A percentile compares a stretch with the other conserved stretches of the same genome.
These are phyloP conservation scores for Acanthosepion esculentum DNA, from an alignment of 2,888 invertebrate genomes.

Conservation along the genomic window DNA sequence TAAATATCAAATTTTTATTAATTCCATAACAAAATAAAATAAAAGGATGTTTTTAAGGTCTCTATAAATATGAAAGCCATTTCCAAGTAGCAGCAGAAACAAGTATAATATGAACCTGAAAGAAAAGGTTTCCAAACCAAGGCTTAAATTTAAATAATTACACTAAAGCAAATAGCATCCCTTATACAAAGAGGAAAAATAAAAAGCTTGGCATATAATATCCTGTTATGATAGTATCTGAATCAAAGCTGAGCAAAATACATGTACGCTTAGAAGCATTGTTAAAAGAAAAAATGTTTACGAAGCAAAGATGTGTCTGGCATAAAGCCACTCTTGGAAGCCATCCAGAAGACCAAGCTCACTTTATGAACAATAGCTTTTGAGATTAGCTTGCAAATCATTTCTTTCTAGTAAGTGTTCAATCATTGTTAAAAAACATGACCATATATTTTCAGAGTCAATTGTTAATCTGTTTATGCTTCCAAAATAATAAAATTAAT, in stretches of 20 bases:
- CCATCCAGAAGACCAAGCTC: background rate
- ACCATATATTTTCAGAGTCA: background rate
- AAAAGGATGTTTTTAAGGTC: background rate
- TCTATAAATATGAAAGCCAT: background rate
- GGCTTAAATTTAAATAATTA: background rate
- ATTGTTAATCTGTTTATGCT: background rate
- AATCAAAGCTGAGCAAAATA: background rate
- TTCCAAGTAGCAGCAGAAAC: background rate
- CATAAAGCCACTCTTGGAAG: background rate
- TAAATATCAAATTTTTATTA: too few species aligned
- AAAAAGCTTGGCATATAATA: background rate
- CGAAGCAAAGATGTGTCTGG: background rate
- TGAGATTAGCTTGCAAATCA: background rate
- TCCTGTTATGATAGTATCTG: background rate
- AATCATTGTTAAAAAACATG: background rate
- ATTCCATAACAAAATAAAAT: too few species aligned
- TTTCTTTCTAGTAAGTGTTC: background rate
- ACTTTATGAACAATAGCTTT: background rate
- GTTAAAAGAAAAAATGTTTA: background rate
- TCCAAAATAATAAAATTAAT: background rate
- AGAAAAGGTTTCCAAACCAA: background rate
- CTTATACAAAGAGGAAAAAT: background rate
- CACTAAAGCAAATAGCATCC: conserved; percentile 17
- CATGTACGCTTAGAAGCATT: background rate
- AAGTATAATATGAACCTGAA: background rate